Base-by-base conservation (phyloP, 2,888 invertebrate species). In the Clanis bilineata region DNA sequence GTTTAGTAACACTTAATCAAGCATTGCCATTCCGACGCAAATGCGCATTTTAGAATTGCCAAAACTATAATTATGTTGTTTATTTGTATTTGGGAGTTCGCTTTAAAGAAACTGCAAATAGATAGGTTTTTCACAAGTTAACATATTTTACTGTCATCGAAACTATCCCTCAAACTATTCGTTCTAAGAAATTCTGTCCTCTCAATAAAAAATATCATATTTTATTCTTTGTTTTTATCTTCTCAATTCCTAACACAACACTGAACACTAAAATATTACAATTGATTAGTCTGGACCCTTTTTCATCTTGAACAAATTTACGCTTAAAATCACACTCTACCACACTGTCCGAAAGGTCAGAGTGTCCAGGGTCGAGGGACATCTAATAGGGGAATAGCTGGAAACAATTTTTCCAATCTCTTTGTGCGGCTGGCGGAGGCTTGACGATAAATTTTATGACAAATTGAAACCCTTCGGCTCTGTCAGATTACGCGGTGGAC, bases 391-490 rank as follows among this genome's bases (percentile, higher is more conserved):
- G 67, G 74, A 76, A 80, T 79, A 69, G 77, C 74, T 77, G 76
- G 71, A 75, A 81, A 80, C 81, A 79, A 79, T 83, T 80, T 79
- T 81, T 79, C 78, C 82, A 80, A 82, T 81, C 77, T 79, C 80
- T 79, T 79, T 77, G 78, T 74, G 74, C 72, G 73, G 71, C 66
- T 67, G 68, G 69, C 72, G 67, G 73, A 70, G 78, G 74, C 74
- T 73, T 62, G 66, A 69, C 74, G 74, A 79, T 83, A 82, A 82
- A 82, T 77, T 83, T 82, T 83, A 83, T 82, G 82, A 82, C 81
- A 80, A 83, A 81, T 83, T 79, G 80, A 80, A 80, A 78, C 73
- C 77, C 73, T 75, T 73, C 71, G 73, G 74, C 72, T 69, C 65
- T 73, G 70, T 69, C 71, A 70, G 72, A 72, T 76, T 74, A 74